Conservation (phyloP, 2,113 vertebrate species). For the Pygoscelis adeliae region DNA sequence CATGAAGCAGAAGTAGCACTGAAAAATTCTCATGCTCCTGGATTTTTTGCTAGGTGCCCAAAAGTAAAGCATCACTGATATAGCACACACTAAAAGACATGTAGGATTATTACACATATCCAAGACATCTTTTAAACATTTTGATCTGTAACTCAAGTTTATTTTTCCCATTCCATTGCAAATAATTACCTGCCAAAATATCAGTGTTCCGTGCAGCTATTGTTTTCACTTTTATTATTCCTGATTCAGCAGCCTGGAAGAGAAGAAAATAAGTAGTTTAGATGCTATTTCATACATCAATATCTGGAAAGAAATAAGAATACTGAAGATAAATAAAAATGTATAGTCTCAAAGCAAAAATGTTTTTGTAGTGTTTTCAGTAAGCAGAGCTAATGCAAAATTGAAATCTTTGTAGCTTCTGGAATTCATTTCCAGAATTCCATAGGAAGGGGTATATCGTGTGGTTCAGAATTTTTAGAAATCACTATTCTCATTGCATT, state of each 20-base stretch:
- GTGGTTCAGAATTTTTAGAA: background rate
- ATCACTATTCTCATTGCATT: background rate
- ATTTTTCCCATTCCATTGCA: constrained; percentile 12
- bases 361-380: background rate
- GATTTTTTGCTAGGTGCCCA: background rate
- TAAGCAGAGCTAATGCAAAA: background rate
- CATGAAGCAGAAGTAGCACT: background rate
- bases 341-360: background rate
- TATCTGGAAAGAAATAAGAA: constrained; percentile 25
- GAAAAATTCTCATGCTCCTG: background rate
- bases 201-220: constrained; percentile 93
- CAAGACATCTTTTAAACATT: background rate
- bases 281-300: background rate
- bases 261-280: constrained; percentile 55
- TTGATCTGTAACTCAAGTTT: background rate
- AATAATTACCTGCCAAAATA: constrained; percentile 90
- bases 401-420: background rate
- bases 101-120: background rate
- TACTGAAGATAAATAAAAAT: background rate
- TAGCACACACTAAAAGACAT: background rate
- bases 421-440: background rate
- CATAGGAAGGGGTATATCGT: background rate
- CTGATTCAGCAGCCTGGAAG: constrained; percentile 95
- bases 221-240: constrained; percentile 99
- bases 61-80: background rate